Conservation (phyloP, 2,888 invertebrate genomes). For the Abrostola triplasia region DNA sequence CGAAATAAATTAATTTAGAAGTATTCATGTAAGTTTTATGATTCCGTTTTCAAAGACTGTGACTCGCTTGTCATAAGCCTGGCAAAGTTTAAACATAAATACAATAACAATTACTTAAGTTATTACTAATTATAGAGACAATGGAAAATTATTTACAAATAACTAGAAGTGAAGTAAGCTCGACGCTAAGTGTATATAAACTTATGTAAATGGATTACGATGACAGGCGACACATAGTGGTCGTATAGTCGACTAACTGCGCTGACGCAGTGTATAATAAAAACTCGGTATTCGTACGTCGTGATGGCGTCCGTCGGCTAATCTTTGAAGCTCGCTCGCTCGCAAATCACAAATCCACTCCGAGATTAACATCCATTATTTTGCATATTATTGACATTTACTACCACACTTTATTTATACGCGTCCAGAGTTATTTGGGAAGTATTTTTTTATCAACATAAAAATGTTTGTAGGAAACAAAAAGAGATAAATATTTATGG, state of each 20-base stretch:
- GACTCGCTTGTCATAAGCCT: no score
- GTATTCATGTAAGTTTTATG: no score
- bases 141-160: neutral
- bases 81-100: no score
- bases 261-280: slow-evolving; percentile 45
- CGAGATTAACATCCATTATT: slow-evolving; percentile 86
- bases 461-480: slow-evolving; percentile 86
- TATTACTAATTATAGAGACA: neutral
- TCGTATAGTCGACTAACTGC: slow-evolving; percentile 32
- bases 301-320: slow-evolving; percentile 75
- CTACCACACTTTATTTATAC: slow-evolving; percentile 86
- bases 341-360: slow-evolving; percentile 84
- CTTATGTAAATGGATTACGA: slow-evolving; percentile 44
- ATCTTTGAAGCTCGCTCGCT: slow-evolving; percentile 80
- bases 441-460: slow-evolving; percentile 85
- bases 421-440: slow-evolving; percentile 84
- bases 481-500: slow-evolving; percentile 84
- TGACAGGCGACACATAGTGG: slow-evolving; percentile 34
- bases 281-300: slow-evolving; percentile 52
- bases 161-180: slow-evolving; percentile 7
- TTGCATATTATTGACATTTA: slow-evolving; percentile 88
- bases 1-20: no score
- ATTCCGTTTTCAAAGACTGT: no score
- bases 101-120: neutral
- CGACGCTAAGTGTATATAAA: slow-evolving; percentile 15